phyloP scores from a whole-genome alignment of 2,113 vertebrate species.

The Albula glossodonta region DNA sequence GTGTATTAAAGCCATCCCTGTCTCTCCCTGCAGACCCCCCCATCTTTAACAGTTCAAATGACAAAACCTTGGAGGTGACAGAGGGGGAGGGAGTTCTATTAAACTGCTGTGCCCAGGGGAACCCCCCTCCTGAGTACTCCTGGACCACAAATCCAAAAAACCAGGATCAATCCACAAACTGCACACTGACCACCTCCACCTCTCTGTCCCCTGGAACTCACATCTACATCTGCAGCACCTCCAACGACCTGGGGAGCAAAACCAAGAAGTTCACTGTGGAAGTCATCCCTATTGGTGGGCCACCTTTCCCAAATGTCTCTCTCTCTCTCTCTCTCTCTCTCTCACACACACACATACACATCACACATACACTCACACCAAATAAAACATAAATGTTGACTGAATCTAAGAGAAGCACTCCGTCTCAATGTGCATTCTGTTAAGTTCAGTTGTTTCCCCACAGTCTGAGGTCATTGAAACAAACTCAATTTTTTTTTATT shows the following conservation, averaged over 20 bases:
- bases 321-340: not conserved
- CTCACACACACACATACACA: not conserved
- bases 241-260: slow-evolving; percentile 59
- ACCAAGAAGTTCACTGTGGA: slow-evolving; percentile 66
- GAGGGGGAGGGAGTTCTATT: slow-evolving; percentile 51
- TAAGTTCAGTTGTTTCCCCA: too few relatives aligned
- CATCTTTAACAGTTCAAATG: slow-evolving; percentile 53
- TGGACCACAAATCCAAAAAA: slow-evolving; percentile 56
- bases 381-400: not conserved
- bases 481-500: slow-evolving; percentile 19
- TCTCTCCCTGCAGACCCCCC: slow-evolving; percentile 59
- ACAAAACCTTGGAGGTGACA: slow-evolving; percentile 58
- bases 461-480: too few relatives aligned
- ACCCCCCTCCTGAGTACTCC: slow-evolving; percentile 61
- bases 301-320: not conserved
- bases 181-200: slow-evolving; percentile 53
- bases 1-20: not conserved
- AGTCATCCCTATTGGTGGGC: slow-evolving; percentile 55
- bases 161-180: slow-evolving; percentile 44
- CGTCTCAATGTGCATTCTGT: not conserved
- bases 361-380: not conserved
- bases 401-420: slow-evolving; percentile 2
- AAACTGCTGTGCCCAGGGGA: slow-evolving; percentile 65
- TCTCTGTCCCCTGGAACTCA: slow-evolving; percentile 62
- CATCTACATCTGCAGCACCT: slow-evolving; percentile 64